These are phyloP conservation scores for Phlogophora meticulosa DNA, from an alignment of 2,888 invertebrate genomes.

Conservation along the genomic window DNA sequence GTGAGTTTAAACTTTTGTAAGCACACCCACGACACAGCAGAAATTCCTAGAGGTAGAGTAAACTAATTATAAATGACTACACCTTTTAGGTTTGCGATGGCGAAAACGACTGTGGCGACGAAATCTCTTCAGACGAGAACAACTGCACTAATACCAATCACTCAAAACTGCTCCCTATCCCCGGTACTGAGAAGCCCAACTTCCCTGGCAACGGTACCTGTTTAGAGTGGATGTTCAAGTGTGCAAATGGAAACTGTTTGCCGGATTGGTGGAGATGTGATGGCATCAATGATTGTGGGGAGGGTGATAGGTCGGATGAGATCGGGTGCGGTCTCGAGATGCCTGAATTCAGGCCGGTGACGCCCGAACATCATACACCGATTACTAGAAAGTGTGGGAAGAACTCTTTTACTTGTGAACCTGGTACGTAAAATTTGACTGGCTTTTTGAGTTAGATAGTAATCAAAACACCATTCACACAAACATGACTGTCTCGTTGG, in stretches of 20 bases:
- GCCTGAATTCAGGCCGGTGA: constrained; percentile 71
- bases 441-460: too few relatives aligned
- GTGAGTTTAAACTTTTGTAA: too few relatives aligned
- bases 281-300: constrained; percentile 94
- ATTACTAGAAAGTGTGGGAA: constrained; percentile 78
- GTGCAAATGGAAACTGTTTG: constrained; percentile 93
- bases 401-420: constrained; percentile 86
- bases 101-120: constrained; percentile 93
- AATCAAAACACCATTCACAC: too few relatives aligned
- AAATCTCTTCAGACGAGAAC: constrained; percentile 93
- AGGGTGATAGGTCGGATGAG: constrained; percentile 94
- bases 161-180: constrained; percentile 79
- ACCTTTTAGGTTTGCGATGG: constrained; percentile 92
- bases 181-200: constrained; percentile 71
- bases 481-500: too few relatives aligned
- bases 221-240: constrained; percentile 95
- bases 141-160: constrained; percentile 91
- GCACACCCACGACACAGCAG: too few relatives aligned
- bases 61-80: neutral
- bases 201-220: constrained; percentile 88
- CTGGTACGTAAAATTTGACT: constrained; percentile 73
- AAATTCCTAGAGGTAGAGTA: too few relatives aligned
- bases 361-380: constrained; percentile 70
- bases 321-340: constrained; percentile 88
- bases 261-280: constrained; percentile 96